phyloP scores from a whole-genome alignment of 2,888 invertebrate genomes.

The Ormyrus thymus region DNA sequence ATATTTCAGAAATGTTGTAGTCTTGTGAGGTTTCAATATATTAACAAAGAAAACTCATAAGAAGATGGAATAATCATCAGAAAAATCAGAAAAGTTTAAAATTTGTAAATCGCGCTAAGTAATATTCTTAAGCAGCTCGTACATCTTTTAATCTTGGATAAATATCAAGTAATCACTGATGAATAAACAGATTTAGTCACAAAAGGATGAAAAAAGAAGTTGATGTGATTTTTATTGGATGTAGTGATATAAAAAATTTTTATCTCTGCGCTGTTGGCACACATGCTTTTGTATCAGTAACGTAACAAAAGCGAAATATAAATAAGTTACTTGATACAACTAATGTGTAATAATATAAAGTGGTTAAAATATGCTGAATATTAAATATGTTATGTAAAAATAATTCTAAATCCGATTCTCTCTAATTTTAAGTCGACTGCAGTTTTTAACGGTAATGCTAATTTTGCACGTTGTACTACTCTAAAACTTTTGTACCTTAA shows the following conservation, averaged over 20 bases:
- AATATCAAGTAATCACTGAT: conserved; percentile 15
- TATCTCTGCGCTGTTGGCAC: conserved; percentile 1
- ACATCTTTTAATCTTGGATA: conserved; percentile 44
- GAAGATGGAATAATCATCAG: conserved; percentile 28
- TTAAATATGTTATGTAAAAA: no score
- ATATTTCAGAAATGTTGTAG: conserved; percentile 36
- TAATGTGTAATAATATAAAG: no score
- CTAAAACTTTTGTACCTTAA: no score
- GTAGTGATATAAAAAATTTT: conserved; percentile 11
- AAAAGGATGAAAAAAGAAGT: conserved; percentile 20
- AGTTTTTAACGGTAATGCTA: no score
- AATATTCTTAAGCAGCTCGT: conserved; percentile 50
- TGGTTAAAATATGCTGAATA: no score
- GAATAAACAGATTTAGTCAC: conserved; percentile 18
- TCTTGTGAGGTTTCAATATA: conserved; percentile 16
- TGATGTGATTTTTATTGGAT: conserved; percentile 11
- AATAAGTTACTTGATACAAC: no score
- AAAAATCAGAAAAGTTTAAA: conserved; percentile 39
- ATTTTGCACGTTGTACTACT: no score
- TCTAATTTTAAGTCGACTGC: no score
- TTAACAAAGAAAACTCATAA: conserved; percentile 29
- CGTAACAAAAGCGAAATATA: not conserved
- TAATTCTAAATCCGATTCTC: no score
- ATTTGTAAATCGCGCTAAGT: conserved; percentile 46
- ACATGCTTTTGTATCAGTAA: conserved; percentile 8